Percentiles rank a stretch among this genome's conserved stretches.
These are phyloP conservation scores for Bursaphelenchus okinawaensis DNA, from an alignment of 2,888 invertebrate species.

Conservation along the genomic window DNA sequence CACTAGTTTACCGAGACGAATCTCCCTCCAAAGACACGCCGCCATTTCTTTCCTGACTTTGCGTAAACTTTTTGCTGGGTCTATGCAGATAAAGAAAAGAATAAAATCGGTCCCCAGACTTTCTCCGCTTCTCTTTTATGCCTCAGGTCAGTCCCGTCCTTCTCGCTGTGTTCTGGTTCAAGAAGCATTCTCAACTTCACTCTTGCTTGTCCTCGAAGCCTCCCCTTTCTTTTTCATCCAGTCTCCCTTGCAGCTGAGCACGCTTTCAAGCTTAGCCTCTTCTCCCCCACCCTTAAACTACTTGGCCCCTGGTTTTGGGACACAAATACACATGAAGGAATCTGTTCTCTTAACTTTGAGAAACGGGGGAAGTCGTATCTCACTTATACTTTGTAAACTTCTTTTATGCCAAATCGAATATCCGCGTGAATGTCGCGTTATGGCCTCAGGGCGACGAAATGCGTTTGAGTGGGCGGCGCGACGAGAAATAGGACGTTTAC, in stretches of 20 bases:
- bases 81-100: background rate
- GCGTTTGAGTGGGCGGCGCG: no score
- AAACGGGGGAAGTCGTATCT: no score
- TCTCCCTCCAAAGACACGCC: background rate
- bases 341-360: background rate
- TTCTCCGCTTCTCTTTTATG: slow-evolving; percentile 22
- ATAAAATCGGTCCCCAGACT: background rate
- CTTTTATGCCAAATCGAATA: no score
- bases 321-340: background rate
- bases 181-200: background rate
- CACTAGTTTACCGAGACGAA: background rate
- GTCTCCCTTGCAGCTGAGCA: background rate
- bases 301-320: slow-evolving; percentile 1
- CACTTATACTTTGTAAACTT: no score
- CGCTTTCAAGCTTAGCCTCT: background rate
- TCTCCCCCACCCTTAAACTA: background rate
- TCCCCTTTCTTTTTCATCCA: background rate
- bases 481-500: no score
- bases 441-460: no score
- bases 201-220: background rate
- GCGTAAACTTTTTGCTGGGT: background rate
- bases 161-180: slow-evolving; percentile 35
- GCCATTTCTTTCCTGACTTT: slow-evolving; percentile 9
- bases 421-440: no score
- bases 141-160: slow-evolving; percentile 18